phyloP scores from a whole-genome alignment of 2,888 invertebrate species.

The Drepana falcataria region DNA sequence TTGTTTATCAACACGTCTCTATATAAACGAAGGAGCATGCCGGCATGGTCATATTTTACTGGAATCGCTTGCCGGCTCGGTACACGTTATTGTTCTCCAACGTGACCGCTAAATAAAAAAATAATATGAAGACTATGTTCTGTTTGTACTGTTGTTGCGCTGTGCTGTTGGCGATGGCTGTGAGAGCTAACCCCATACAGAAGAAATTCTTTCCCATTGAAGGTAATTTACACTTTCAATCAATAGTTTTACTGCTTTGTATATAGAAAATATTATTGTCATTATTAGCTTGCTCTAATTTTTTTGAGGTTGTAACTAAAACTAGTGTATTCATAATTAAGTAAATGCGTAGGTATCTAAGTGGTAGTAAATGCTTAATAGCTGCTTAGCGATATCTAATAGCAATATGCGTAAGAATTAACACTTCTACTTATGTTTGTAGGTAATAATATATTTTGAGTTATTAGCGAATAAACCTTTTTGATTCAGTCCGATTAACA shows the following conservation, averaged over 20 bases:
- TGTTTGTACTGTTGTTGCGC: slow-evolving; percentile 15
- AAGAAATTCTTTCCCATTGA: slow-evolving; percentile 13
- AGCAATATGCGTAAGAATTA: no score
- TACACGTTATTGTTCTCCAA: background rate
- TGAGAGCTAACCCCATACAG: slow-evolving; percentile 27
- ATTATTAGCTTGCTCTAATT: no score
- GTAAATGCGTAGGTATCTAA: no score
- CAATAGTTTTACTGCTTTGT: background rate
- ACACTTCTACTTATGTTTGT: no score
- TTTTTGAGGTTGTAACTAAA: no score
- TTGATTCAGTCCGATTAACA: no score
- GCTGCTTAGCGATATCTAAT: no score
- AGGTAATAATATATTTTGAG: no score
- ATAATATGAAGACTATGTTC: slow-evolving; percentile 11
- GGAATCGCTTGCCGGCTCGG: slow-evolving; percentile 15
- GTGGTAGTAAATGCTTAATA: no score
- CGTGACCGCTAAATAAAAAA: background rate
- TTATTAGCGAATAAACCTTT: no score
- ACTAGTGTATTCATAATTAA: no score
- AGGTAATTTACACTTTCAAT: slow-evolving; percentile 23
- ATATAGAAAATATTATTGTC: no score
- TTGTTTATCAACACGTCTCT: slow-evolving; percentile 40
- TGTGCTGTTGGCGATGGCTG: slow-evolving; percentile 32
- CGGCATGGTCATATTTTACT: slow-evolving; percentile 25
- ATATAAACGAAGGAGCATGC: slow-evolving; percentile 34